phyloP scores from a whole-genome alignment of 1,140 invertebrate species.

The Drosophila ohnishii region DNA sequence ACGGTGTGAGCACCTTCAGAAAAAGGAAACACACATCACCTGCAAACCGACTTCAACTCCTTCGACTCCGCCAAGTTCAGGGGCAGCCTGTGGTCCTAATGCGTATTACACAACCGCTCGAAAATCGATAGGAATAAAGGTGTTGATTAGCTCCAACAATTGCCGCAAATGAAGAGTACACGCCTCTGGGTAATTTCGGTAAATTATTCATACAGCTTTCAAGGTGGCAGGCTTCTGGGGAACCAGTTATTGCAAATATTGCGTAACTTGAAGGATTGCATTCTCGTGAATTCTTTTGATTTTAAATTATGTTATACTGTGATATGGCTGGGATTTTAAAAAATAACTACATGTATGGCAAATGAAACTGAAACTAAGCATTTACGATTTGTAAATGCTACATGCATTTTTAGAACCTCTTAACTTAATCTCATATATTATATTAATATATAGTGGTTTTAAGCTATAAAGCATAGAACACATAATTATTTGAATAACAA shows the following conservation, averaged over 20 bases:
- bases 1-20: constrained; percentile 19
- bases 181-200: constrained; percentile 20
- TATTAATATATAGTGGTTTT: too few relatives aligned
- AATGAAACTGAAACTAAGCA: too few relatives aligned
- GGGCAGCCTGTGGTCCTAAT: constrained; percentile 48
- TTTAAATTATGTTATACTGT: too few relatives aligned
- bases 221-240: constrained; percentile 1
- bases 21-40: constrained; percentile 11
- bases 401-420: background rate
- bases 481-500: background rate
- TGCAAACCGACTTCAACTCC: background rate
- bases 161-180: constrained; percentile 14
- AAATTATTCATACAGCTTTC: constrained; percentile 42
- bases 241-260: constrained; percentile 11
- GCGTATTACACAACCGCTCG: constrained; percentile 57
- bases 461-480: background rate
- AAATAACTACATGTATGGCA: too few relatives aligned
- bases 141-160: constrained; percentile 44
- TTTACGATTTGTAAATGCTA: too few relatives aligned
- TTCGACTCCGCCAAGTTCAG: constrained; percentile 58
- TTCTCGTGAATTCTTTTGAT: background rate
- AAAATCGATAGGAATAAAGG: constrained; percentile 67
- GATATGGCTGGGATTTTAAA: too few relatives aligned
- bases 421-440: background rate
- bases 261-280: constrained; percentile 18